These are phyloP conservation scores for Agrilus biguttatus DNA, from an alignment of 2,888 invertebrate species.

Conservation along the genomic window DNA sequence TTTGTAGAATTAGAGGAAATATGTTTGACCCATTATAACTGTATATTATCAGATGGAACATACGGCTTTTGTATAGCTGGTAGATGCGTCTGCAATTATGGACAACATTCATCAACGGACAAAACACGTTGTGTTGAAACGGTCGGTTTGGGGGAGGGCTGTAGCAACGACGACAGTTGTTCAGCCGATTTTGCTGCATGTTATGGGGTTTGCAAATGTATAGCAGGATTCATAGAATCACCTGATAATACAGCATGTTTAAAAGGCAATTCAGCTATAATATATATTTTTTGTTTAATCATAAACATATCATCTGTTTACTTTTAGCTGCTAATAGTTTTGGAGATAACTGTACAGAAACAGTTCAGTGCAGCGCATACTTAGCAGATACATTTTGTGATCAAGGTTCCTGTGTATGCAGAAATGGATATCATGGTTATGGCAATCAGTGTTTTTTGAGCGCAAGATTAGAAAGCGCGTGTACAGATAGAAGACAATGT, in stretches of 20 bases:
- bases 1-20: constrained; percentile 20
- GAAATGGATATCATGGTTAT: constrained; percentile 17
- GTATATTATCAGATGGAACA: constrained; percentile 18
- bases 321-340: constrained; percentile 23
- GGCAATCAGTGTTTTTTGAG: constrained; percentile 17
- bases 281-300: not conserved
- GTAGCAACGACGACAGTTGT: constrained; percentile 21
- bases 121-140: constrained; percentile 18
- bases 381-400: constrained; percentile 18
- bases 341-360: constrained; percentile 21
- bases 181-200: constrained; percentile 17
- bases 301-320: not conserved
- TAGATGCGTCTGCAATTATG: constrained; percentile 20
- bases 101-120: constrained; percentile 16
- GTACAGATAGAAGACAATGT: constrained; percentile 21
- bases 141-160: constrained; percentile 19
- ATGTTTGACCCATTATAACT: constrained; percentile 21
- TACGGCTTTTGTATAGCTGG: constrained; percentile 22
- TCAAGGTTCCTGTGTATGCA: constrained; percentile 19
- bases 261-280: constrained; percentile 21
- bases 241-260: constrained; percentile 19
- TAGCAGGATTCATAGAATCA: constrained; percentile 19
- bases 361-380: constrained; percentile 23
- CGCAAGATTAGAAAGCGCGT: constrained; percentile 16
- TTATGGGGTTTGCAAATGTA: constrained; percentile 22